Evolutionary conservation across 2,888 invertebrate species (phyloP).

Genomic region (Listrodromus nycthemerus): DNA sequence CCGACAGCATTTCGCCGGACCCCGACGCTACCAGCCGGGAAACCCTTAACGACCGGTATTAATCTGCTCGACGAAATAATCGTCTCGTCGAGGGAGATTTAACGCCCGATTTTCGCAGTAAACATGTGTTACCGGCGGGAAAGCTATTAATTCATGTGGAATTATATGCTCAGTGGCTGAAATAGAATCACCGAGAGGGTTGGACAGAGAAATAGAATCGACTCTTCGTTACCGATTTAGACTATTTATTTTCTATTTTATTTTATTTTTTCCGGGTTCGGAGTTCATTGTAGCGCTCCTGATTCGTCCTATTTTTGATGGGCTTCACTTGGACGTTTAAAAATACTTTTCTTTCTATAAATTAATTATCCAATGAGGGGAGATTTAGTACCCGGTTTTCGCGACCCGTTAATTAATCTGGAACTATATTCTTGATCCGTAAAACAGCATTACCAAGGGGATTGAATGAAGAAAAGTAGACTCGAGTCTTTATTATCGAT

Average conservation of each 20-base stretch:
- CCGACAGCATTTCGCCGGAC: constrained; percentile 33
- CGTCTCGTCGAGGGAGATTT: constrained; percentile 58
- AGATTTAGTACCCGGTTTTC: constrained; percentile 51
- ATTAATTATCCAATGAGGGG: constrained; percentile 53
- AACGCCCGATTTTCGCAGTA: constrained; percentile 34
- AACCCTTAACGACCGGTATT: constrained; percentile 61
- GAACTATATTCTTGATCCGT: constrained; percentile 20
- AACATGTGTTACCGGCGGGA: constrained; percentile 31
- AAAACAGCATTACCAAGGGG: constrained; percentile 37
- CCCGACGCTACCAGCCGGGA: background rate
- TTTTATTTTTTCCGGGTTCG: background rate
- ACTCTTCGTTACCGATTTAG: background rate
- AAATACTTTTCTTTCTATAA: background rate
- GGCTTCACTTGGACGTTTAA: background rate
- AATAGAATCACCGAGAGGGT: constrained; percentile 33
- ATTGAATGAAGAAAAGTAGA: background rate
- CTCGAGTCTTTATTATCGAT: background rate
- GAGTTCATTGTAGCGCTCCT: constrained; percentile 37
- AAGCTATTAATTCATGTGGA: constrained; percentile 44
- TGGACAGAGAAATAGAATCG: background rate
- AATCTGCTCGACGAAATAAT: constrained; percentile 66
- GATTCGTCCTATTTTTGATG: constrained; percentile 42
- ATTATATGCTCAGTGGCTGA: constrained; percentile 28
- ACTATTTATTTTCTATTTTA: background rate
- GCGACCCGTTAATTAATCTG: constrained; percentile 35